These are phyloP conservation scores for Drosophila eohydei DNA, from an alignment of 2,888 invertebrate species.

Conservation along the genomic window DNA sequence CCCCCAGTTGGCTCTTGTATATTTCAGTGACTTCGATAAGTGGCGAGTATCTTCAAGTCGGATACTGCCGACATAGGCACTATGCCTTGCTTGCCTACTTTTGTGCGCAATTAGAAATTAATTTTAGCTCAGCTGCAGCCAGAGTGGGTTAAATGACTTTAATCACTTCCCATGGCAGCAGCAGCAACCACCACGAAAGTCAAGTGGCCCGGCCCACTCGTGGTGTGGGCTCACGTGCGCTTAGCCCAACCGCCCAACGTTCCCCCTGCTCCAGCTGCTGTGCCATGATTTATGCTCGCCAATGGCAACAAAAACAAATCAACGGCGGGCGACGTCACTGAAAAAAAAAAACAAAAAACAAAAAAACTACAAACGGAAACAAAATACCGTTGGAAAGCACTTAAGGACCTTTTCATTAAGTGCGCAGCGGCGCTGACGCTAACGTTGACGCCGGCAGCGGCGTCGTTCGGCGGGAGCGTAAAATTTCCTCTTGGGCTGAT, in stretches of 20 bases:
- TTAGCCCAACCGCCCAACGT: slow-evolving; percentile 14
- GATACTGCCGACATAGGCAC: not conserved
- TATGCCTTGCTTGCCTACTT: slow-evolving; percentile 57
- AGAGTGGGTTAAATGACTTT: slow-evolving; percentile 83
- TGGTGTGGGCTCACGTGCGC: slow-evolving; percentile 68
- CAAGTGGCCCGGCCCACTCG: slow-evolving; percentile 54
- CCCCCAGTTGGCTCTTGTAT: too few relatives aligned
- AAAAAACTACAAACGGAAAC: slow-evolving; percentile 82
- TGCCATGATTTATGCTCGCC: slow-evolving; percentile 80
- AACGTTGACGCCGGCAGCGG: slow-evolving; percentile 12
- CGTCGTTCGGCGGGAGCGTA: slow-evolving; percentile 56
- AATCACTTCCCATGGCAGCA: slow-evolving; percentile 77
- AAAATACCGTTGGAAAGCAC: slow-evolving; percentile 84
- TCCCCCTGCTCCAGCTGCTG: not conserved
- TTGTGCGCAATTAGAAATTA: slow-evolving; percentile 81
- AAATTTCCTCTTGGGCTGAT: slow-evolving; percentile 77
- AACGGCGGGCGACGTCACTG: slow-evolving; percentile 60
- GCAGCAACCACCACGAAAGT: slow-evolving; percentile 28
- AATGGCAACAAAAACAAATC: slow-evolving; percentile 78
- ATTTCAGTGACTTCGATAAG: too few relatives aligned
- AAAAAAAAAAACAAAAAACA: slow-evolving; percentile 13
- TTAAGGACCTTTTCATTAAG: slow-evolving; percentile 83
- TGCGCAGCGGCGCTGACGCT: slow-evolving; percentile 48
- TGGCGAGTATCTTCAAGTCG: not conserved
- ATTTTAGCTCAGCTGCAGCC: slow-evolving; percentile 58